Conservation (phyloP, 2,113 vertebrate genomes). For the Equus przewalskii region DNA sequence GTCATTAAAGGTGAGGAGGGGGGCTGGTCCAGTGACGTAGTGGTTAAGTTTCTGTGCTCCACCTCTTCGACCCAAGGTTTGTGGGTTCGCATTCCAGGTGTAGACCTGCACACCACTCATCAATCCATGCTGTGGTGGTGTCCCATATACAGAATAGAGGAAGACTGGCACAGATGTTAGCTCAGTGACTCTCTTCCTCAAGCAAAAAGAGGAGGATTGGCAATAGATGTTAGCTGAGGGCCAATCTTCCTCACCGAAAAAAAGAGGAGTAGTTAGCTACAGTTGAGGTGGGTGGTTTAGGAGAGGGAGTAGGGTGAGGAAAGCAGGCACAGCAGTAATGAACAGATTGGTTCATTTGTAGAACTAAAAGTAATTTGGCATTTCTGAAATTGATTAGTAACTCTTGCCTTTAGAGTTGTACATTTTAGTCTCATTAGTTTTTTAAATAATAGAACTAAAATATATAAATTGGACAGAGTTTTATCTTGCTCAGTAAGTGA, state of each 20-base stretch:
- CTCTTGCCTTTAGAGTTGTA: neutral
- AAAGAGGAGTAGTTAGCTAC: neutral
- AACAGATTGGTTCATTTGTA: neutral
- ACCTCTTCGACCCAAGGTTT: too few species aligned
- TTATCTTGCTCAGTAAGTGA: constrained; percentile 26
- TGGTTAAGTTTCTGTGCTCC: too few species aligned
- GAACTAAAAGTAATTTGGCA: neutral
- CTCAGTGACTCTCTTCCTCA: too few species aligned
- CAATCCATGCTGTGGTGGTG: too few species aligned
- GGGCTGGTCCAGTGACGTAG: too few species aligned
- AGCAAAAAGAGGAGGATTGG: too few species aligned
- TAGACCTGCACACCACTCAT: too few species aligned
- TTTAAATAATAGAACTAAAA: constrained; percentile 20
- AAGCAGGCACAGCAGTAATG: neutral
- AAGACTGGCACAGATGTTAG: too few species aligned
- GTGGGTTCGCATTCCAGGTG: too few species aligned
- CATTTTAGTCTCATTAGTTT: neutral
- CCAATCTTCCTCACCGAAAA: too few species aligned
- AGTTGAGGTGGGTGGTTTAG: neutral
- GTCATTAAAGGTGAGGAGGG: neutral
- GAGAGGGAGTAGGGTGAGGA: neutral
- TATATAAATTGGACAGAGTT: neutral
- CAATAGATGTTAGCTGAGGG: too few species aligned
- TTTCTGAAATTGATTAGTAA: constrained; percentile 26
- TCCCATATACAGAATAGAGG: too few species aligned